Evolutionary conservation across 2,797 vertebrate species (phyloP).

Genomic region (Psittacula derbiana): DNA sequence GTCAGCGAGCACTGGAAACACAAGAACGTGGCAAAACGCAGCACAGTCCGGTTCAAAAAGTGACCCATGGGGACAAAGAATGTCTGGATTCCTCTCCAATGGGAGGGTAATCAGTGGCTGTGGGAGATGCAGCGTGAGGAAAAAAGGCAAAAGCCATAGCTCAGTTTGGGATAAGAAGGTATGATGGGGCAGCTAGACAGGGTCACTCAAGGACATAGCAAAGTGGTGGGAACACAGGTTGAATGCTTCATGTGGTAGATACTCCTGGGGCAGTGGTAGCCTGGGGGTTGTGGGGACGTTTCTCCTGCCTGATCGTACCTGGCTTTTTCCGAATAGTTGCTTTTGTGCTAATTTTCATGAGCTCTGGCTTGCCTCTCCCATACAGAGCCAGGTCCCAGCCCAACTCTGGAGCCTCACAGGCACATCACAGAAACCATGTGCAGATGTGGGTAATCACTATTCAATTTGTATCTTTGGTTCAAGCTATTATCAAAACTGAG

Average conservation of each 20-base stretch:
- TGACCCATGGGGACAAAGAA: not conserved
- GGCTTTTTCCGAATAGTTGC: not conserved
- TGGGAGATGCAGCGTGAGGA: not conserved
- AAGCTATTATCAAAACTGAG: not conserved
- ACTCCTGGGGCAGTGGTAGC: not conserved
- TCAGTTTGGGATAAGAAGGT: not conserved
- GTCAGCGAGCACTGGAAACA: not conserved
- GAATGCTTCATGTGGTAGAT: not conserved
- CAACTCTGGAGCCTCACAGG: accelerated
- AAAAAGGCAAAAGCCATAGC: accelerated
- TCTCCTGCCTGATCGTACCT: not conserved
- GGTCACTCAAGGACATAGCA: accelerated
- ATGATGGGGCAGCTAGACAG: not conserved
- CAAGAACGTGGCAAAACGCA: not conserved
- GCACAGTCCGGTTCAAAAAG: not conserved
- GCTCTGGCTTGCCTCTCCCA: not conserved
- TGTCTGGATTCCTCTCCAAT: accelerated
- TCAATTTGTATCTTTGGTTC: not conserved
- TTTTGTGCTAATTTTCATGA: not conserved
- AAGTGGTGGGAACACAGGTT: not conserved
- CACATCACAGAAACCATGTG: not conserved
- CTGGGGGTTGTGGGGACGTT: not conserved
- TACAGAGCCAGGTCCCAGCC: not conserved
- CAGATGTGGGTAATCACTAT: accelerated
- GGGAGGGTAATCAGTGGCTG: not conserved